Evolutionary conservation across 1,140 invertebrate genomes (phyloP).

Genomic region (Chlorops oryzae): DNA sequence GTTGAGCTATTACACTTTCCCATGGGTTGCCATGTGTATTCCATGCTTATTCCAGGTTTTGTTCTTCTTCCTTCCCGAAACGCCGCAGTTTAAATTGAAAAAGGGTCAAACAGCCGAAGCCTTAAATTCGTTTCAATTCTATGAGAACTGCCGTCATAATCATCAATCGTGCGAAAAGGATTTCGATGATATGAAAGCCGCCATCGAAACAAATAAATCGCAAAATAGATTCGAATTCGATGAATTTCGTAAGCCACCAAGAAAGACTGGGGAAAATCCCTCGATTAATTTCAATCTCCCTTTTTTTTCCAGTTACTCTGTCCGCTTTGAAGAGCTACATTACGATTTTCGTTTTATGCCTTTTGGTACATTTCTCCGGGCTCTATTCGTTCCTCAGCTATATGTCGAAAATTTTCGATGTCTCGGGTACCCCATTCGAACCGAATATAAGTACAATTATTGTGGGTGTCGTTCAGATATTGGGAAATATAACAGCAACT

Average conservation of each 20-base stretch:
- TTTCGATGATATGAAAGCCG: constrained; percentile 23
- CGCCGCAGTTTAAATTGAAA: constrained; percentile 63
- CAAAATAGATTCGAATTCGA: constrained; percentile 24
- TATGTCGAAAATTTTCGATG: constrained; percentile 60
- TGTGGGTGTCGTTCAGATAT: constrained; percentile 53
- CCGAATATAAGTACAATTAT: constrained; percentile 64
- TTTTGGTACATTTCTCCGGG: constrained; percentile 50
- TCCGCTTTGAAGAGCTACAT: constrained; percentile 26
- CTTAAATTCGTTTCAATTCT: constrained; percentile 53
- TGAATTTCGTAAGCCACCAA: constrained; percentile 20
- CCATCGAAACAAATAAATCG: constrained; percentile 4
- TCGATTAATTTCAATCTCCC: not conserved
- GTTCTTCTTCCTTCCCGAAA: constrained; percentile 74
- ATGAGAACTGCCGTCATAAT: constrained; percentile 26
- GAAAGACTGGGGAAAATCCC: too few species aligned
- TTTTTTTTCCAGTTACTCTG: constrained; percentile 19
- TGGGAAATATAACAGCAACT: constrained; percentile 14
- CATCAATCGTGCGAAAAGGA: not conserved
- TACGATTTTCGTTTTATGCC: constrained; percentile 21
- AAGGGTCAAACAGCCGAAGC: constrained; percentile 58
- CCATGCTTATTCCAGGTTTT: constrained; percentile 59
- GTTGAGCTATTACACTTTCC: constrained; percentile 59
- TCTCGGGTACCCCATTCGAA: constrained; percentile 55
- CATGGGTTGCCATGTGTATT: constrained; percentile 60
- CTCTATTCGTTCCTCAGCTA: constrained; percentile 54